Percentiles rank a stretch among this genome's conserved stretches.
These are phyloP conservation scores for Dichetophora obliterata DNA, from an alignment of 2,888 invertebrate genomes.

Conservation along the genomic window DNA sequence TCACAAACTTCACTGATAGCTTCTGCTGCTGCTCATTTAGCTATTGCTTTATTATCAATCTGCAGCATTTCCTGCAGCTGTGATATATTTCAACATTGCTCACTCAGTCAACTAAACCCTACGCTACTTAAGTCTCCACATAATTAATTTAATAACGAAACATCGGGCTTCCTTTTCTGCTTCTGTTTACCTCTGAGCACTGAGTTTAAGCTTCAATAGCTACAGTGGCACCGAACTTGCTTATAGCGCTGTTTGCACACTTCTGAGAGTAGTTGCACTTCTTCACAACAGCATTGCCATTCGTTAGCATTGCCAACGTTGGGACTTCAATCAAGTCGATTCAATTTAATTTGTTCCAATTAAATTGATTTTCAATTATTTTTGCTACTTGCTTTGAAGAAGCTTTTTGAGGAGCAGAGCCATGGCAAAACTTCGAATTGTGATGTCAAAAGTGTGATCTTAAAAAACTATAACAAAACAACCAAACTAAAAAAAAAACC, in stretches of 20 bases:
- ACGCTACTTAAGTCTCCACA: neutral
- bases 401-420: neutral
- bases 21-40: neutral
- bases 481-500: neutral
- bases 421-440: neutral
- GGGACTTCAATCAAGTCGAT: constrained; percentile 32
- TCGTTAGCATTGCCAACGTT: neutral
- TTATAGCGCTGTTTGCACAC: neutral
- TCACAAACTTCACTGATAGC: neutral
- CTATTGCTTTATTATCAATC: neutral
- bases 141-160: neutral
- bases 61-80: constrained; percentile 3
- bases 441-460: neutral
- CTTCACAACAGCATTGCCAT: neutral
- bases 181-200: neutral
- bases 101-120: neutral
- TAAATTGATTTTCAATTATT: constrained; percentile 49
- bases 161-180: too few species aligned
- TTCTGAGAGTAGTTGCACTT: neutral
- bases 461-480: too few species aligned
- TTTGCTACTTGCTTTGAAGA: constrained; percentile 1
- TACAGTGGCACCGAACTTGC: neutral
- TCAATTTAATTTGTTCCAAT: constrained; percentile 45
- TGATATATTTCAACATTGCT: constrained; percentile 2
- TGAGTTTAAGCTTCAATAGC: neutral